These are phyloP conservation scores for Ametastegia equiseti DNA, from an alignment of 2,888 invertebrate species.

Conservation along the genomic window DNA sequence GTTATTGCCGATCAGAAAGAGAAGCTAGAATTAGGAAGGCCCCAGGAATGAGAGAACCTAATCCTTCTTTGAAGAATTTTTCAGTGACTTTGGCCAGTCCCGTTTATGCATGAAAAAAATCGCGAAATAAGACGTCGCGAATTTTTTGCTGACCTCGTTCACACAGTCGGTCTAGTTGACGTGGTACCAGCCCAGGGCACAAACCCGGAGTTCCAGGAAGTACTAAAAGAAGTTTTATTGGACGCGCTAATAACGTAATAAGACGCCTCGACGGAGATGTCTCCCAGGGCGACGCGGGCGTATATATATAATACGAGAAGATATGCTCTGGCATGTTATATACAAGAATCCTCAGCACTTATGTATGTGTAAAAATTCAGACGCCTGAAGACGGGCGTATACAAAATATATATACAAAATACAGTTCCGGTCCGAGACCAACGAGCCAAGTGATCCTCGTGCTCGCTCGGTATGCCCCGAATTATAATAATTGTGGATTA, in stretches of 20 bases:
- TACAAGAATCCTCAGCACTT: too few relatives aligned
- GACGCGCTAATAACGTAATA: constrained; percentile 67
- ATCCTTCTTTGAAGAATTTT: not conserved
- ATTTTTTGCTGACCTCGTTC: constrained; percentile 24
- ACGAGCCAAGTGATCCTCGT: not conserved
- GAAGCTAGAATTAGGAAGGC: not conserved
- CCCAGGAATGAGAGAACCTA: not conserved
- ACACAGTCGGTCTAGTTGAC: constrained; percentile 40
- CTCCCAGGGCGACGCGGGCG: constrained; percentile 47
- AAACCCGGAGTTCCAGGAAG: constrained; percentile 57
- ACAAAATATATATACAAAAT: not conserved
- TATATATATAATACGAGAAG: constrained; percentile 24
- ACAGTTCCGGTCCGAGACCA: constrained; percentile 27
- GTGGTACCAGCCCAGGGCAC: constrained; percentile 27
- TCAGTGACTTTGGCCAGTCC: not conserved
- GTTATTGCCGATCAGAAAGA: not conserved
- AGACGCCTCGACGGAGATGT: constrained; percentile 37
- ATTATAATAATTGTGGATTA: constrained; percentile 47
- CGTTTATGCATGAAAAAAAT: not conserved
- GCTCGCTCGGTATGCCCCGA: constrained; percentile 21
- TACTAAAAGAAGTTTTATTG: constrained; percentile 68
- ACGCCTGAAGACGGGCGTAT: not conserved
- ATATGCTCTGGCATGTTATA: too few relatives aligned
- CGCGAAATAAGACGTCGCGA: constrained; percentile 8
- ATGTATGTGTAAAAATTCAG: too few relatives aligned